These are phyloP conservation scores for Labeo rohita DNA, from an alignment of 2,113 vertebrate genomes.

Conservation along the genomic window DNA sequence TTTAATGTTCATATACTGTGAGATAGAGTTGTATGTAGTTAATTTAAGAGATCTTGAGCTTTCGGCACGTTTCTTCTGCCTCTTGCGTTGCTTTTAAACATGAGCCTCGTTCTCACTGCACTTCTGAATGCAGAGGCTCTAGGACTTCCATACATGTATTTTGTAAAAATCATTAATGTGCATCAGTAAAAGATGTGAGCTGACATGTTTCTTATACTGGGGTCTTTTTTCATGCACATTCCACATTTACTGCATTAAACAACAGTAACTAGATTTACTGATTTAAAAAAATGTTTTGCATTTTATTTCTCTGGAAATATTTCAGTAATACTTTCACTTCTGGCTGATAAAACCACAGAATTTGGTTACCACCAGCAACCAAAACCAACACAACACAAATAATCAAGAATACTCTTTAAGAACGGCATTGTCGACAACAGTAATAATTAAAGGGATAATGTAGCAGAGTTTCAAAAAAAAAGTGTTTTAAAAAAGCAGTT, in stretches of 20 bases:
- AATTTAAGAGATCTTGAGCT: slow-evolving; percentile 59
- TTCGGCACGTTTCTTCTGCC: slow-evolving; percentile 49
- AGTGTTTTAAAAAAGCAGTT: no score
- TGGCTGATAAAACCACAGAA: no score
- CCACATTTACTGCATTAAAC: no score
- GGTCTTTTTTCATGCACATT: slow-evolving; percentile 29
- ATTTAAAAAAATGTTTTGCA: neutral
- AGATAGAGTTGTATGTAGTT: slow-evolving; percentile 64
- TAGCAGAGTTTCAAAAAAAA: no score
- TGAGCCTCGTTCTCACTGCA: slow-evolving; percentile 22
- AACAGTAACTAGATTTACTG: neutral
- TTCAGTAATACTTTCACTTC: neutral
- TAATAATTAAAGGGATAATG: no score
- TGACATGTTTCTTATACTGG: slow-evolving; percentile 47
- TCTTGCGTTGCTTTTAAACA: slow-evolving; percentile 44
- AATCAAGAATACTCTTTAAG: no score
- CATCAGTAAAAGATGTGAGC: slow-evolving; percentile 69
- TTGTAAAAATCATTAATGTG: slow-evolving; percentile 63
- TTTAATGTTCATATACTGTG: slow-evolving; percentile 66
- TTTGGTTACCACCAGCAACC: no score
- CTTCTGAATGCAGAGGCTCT: slow-evolving; percentile 53
- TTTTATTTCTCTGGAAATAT: neutral
- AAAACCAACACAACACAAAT: no score
- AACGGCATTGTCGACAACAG: no score
- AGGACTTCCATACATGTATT: slow-evolving; percentile 62